Evolutionary conservation across 2,888 invertebrate species (phyloP).

Genomic region (Bugulina stolonifera): DNA sequence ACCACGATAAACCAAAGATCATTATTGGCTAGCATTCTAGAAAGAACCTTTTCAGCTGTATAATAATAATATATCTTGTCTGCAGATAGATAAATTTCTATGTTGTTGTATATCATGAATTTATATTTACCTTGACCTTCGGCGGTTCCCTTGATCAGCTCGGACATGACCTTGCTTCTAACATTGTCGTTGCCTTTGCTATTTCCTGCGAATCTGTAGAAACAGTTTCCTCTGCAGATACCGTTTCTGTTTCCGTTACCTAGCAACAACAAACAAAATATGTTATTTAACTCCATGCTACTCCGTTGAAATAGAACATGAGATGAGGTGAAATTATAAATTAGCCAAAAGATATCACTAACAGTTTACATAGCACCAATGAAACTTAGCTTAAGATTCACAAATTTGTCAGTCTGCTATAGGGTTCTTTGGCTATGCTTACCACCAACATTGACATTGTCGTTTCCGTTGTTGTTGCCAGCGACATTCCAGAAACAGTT

Average conservation of each 20-base stretch:
- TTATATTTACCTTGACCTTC: neutral
- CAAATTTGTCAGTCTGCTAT: neutral
- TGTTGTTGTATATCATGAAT: no score
- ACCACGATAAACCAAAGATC: no score
- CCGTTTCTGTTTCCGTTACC: neutral
- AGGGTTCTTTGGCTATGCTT: neutral
- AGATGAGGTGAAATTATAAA: no score
- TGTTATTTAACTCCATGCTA: neutral
- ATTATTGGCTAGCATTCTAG: no score
- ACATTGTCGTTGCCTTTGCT: neutral
- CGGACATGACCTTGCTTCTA: neutral
- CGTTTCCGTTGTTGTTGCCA: slow-evolving; percentile 18
- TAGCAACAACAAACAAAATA: neutral
- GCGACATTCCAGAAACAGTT: neutral
- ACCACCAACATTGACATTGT: neutral
- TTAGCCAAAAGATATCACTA: no score
- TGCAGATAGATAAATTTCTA: no score
- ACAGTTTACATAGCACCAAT: no score
- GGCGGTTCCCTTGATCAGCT: neutral
- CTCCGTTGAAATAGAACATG: neutral
- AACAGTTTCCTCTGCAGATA: neutral
- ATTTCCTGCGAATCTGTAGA: neutral
- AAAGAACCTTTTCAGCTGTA: no score
- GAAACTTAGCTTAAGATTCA: neutral
- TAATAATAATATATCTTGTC: no score